phyloP scores from a whole-genome alignment of 2,888 invertebrate species.

The Pyralis farinalis region DNA sequence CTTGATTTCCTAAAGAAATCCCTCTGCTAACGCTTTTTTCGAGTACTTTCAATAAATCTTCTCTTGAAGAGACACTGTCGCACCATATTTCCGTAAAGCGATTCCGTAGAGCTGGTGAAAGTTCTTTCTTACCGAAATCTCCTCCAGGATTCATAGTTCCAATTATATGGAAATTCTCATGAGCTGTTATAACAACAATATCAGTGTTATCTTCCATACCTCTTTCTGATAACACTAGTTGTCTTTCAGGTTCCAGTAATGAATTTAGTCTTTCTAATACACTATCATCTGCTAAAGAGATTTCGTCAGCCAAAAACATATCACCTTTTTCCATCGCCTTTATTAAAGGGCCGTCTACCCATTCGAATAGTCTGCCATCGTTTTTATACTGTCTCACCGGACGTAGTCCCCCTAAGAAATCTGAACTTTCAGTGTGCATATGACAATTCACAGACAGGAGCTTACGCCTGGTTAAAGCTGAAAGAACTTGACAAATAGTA shows the following conservation, averaged over 20 bases:
- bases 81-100: constrained; percentile 99
- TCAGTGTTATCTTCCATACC: constrained; percentile 83
- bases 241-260: constrained; percentile 95
- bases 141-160: constrained; percentile 99
- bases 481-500: constrained; percentile 94
- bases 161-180: constrained; percentile 92
- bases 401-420: constrained; percentile 97
- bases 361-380: constrained; percentile 91
- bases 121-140: constrained; percentile 99
- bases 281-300: constrained; percentile 98
- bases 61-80: constrained; percentile 85
- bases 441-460: constrained; percentile 97
- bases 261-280: constrained; percentile 98
- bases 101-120: constrained; percentile 98
- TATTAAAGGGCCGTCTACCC: constrained; percentile 98
- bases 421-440: constrained; percentile 98
- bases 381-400: constrained; percentile 88
- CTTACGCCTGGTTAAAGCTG: constrained; percentile 83
- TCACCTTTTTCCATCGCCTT: constrained; percentile 93
- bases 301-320: constrained; percentile 98
- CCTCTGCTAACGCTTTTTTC: constrained; percentile 86
- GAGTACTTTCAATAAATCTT: constrained; percentile 90
- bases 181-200: constrained; percentile 83
- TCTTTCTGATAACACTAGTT: constrained; percentile 94
- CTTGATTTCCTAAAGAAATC: constrained; percentile 75